Evolutionary conservation across 37 sponge, comb jelly and placozoan species (phyloP).

Genomic region (Ephydatia muelleri): DNA sequence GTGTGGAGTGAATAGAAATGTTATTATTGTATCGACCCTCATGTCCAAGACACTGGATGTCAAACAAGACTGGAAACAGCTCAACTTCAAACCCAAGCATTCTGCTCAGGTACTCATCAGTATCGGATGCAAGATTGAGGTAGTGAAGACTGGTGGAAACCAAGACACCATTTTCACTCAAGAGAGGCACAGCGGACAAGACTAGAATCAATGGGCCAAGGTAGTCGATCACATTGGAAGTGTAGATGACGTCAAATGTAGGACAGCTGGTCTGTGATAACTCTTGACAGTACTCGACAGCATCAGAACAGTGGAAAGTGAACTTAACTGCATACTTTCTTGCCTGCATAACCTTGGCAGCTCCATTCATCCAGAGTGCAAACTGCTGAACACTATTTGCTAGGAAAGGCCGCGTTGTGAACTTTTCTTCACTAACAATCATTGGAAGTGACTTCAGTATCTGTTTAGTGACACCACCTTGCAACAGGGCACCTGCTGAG

Average conservation of each 20-base stretch:
- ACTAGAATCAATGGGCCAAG: slow-evolving; percentile 29
- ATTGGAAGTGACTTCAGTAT: not conserved
- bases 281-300: slow-evolving; percentile 9
- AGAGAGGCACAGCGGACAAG: slow-evolving; percentile 16
- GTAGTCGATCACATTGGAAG: slow-evolving; percentile 46
- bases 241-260: slow-evolving; percentile 31
- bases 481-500: not conserved
- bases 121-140: not conserved
- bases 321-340: not conserved
- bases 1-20: not conserved
- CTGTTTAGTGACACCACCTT: not conserved
- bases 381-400: slow-evolving; percentile 63
- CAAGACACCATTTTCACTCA: slow-evolving; percentile 19
- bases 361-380: slow-evolving; percentile 22
- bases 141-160: slow-evolving; percentile 16
- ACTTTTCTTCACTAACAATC: slow-evolving; percentile 7
- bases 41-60: slow-evolving; percentile 29
- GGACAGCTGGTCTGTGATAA: not conserved
- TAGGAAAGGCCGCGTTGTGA: slow-evolving; percentile 25
- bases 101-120: slow-evolving; percentile 7
- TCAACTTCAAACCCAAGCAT: slow-evolving; percentile 17
- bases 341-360: not conserved
- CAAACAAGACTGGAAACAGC: slow-evolving; percentile 30
- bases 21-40: slow-evolving; percentile 5
- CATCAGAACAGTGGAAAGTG: slow-evolving; percentile 24